Evolutionary conservation across 2,888 invertebrate genomes (phyloP).

Genomic region (Rosalia funebris): DNA sequence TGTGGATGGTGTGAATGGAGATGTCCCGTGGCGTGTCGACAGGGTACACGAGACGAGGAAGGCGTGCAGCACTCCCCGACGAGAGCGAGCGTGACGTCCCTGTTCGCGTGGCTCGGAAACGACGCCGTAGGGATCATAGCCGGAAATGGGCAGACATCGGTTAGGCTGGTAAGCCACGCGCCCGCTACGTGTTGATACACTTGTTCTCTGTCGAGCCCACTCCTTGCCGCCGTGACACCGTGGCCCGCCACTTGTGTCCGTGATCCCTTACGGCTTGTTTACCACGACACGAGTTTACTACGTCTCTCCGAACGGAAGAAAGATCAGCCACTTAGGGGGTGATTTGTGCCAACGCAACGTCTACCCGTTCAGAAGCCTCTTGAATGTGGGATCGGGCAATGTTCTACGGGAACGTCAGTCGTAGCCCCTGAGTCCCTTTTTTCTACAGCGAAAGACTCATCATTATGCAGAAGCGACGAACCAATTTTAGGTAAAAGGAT

Average conservation of each 20-base stretch:
- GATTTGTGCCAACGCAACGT: conserved; percentile 37
- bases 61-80: conserved; percentile 42
- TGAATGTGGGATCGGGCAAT: no score
- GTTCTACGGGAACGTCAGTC: no score
- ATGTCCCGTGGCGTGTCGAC: conserved; percentile 51
- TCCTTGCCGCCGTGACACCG: conserved; percentile 39
- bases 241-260: conserved; percentile 45
- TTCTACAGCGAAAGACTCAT: no score
- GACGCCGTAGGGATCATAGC: conserved; percentile 56
- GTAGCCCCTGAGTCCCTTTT: no score
- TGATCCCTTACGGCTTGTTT: conserved; percentile 59
- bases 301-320: conserved; percentile 31
- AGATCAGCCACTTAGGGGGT: conserved; percentile 41
- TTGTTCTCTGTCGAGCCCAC: conserved; percentile 48
- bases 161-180: conserved; percentile 59
- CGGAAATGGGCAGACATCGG: conserved; percentile 62
- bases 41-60: conserved; percentile 38
- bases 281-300: conserved; percentile 44
- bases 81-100: conserved; percentile 56
- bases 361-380: conserved; percentile 2
- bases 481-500: no score
- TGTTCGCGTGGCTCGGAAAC: conserved; percentile 57
- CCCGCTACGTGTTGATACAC: conserved; percentile 60
- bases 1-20: conserved; percentile 53
- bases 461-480: no score